Evolutionary conservation across 2,888 invertebrate genomes (phyloP), one percentile per base, ranked within the genome.

Genomic region (Eumacrocentrus americanus): DNA sequence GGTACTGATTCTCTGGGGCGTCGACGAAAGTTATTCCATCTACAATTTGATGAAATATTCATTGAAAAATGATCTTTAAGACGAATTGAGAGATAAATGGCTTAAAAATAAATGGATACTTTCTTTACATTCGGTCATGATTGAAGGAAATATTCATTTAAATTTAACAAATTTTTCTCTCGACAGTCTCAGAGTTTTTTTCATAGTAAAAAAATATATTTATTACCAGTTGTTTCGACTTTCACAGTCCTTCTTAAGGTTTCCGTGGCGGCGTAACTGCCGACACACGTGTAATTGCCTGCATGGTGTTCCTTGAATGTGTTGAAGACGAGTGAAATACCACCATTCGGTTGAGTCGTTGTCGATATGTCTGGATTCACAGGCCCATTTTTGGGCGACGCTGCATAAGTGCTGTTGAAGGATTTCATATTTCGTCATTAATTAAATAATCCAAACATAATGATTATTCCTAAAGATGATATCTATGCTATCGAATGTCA

Each of bases 1-100:
- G 92, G 73, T 86, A 91, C 79, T 95, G 95, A 73, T 90, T 89
- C 73, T 85, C 86, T 35, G 94, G 93, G 0, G 94, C 94, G 79
- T 95, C 90, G 11, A 88, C 88, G 89, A 92, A 93, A 63, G 90
- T 92, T 61, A 95, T 93, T 38, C 91, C 90, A 76, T 91, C 94
- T 94, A 81, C 57, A 82, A 79, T 70, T n/a, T n/a, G n/a, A n/a
- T n/a, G n/a, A n/a, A n/a, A n/a, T n/a, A 61, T 35, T 22, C 12
- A 37, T 11, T 42, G 11, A 35, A 14, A 37, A 25, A 48, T 12
- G n/a, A n/a, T n/a, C n/a, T n/a, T n/a, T n/a, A 20, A 34, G 23
- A 16, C 16, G n/a, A 50, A 47, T 48, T 20, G 22, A 25, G 22
- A 23, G 42, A 37, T 46, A 37, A 14, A n/a, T 25, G 50, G 25